Percentiles rank a stretch among this genome's conserved stretches.
Conservation (phyloP, 1,140 invertebrate species). For the Dysdera silvatica region DNA sequence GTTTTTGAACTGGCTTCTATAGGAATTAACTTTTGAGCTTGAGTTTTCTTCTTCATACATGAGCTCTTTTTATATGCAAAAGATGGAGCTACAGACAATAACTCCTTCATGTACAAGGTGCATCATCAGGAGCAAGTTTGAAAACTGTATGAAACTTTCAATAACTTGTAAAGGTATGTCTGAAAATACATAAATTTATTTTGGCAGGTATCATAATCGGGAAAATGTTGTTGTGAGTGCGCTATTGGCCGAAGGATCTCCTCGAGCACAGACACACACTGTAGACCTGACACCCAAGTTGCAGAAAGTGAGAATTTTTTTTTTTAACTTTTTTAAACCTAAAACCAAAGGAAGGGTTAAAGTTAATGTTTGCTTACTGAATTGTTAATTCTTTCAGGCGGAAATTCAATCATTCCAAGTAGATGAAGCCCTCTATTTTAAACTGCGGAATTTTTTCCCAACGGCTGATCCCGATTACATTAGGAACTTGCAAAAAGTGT, state of each 20-base stretch:
- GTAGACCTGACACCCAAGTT: constrained; percentile 30
- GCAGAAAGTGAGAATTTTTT: constrained; percentile 18
- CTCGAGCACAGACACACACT: constrained; percentile 30
- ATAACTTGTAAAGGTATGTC: too few relatives aligned
- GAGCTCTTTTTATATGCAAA: too few relatives aligned
- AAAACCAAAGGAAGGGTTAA: not conserved
- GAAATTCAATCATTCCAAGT: constrained; percentile 17
- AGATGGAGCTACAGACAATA: too few relatives aligned
- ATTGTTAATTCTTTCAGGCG: not conserved
- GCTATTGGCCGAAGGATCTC: constrained; percentile 64
- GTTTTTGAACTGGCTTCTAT: too few relatives aligned
- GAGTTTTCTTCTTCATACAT: too few relatives aligned
- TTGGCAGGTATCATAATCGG: constrained; percentile 72
- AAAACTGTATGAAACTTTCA: too few relatives aligned
- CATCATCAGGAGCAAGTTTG: too few relatives aligned
- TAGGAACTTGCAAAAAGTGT: constrained; percentile 32
- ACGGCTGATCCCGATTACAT: constrained; percentile 33
- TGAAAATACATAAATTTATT: too few relatives aligned
- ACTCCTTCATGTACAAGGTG: too few relatives aligned
- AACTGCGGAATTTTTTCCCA: constrained; percentile 35
- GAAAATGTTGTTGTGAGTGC: constrained; percentile 87
- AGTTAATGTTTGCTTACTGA: not conserved
- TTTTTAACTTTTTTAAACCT: not conserved
- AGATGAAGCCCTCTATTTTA: constrained; percentile 35
- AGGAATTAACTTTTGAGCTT: too few relatives aligned